These are phyloP conservation scores for Malurus elegans DNA, from an alignment of 2,113 vertebrate genomes.

Conservation along the genomic window DNA sequence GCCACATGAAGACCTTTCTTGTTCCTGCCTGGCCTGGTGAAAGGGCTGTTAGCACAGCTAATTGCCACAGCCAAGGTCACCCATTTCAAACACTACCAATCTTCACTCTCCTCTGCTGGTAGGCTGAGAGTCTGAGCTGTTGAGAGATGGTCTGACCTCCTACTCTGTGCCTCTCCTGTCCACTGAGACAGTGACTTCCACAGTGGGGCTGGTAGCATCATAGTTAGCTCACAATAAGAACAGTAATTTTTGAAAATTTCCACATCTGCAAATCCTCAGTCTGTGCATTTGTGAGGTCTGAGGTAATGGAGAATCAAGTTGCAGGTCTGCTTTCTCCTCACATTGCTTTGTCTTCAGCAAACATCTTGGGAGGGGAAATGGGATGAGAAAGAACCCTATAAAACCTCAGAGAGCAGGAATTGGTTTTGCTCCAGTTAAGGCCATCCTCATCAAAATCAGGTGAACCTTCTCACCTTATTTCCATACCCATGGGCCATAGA, in stretches of 20 bases:
- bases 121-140: neutral
- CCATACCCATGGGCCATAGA: neutral
- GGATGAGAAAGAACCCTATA: neutral
- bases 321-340: neutral
- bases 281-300: neutral
- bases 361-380: neutral
- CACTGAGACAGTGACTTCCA: neutral
- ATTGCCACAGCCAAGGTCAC: neutral
- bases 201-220: neutral
- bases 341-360: accelerated
- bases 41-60: neutral
- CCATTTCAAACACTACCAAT: neutral
- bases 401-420: neutral
- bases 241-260: neutral
- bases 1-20: neutral
- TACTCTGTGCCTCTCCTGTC: neutral
- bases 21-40: neutral
- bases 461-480: neutral
- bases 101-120: neutral
- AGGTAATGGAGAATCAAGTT: neutral
- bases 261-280: neutral
- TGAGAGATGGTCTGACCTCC: neutral
- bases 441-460: neutral
- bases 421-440: neutral
- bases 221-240: neutral